These are phyloP conservation scores for Lithobates sylvaticus DNA, from an alignment of 2,797 vertebrate genomes.

Conservation along the genomic window DNA sequence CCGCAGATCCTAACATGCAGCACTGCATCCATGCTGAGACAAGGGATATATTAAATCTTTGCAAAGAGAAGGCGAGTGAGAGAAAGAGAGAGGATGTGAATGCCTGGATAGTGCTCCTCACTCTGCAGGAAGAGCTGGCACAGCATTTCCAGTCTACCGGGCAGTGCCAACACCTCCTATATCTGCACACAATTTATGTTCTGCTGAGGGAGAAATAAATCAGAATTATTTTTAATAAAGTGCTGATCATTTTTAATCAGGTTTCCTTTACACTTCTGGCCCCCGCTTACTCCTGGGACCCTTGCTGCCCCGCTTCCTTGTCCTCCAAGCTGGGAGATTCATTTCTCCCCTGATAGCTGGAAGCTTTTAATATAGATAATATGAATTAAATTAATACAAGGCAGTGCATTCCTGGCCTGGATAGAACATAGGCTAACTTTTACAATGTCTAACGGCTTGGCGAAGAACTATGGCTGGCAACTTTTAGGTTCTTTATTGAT, in stretches of 20 bases:
- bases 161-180: constrained; percentile 46
- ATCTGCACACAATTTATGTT: constrained; percentile 54
- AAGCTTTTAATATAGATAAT: constrained; percentile 72
- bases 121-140: constrained; percentile 47
- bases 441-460: background rate
- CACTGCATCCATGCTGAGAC: background rate
- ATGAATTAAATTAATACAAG: constrained; percentile 71
- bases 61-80: background rate
- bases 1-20: background rate
- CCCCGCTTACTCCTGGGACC: constrained; percentile 24
- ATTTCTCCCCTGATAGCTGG: constrained; percentile 68
- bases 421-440: background rate
- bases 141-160: constrained; percentile 36
- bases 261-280: constrained; percentile 58
- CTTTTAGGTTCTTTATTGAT: background rate
- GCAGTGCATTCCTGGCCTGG: constrained; percentile 59
- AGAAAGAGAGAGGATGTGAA: background rate
- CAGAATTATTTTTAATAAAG: constrained; percentile 75
- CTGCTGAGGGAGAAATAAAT: constrained; percentile 69
- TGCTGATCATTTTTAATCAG: constrained; percentile 72
- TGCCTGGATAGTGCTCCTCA: constrained; percentile 10
- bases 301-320: constrained; percentile 14
- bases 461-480: constrained; percentile 9
- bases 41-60: constrained; percentile 2
- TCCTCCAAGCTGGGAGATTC: constrained; percentile 67